These are phyloP conservation scores for Branchipolynoe longqiensis DNA, from an alignment of 2,888 invertebrate genomes.

Conservation along the genomic window DNA sequence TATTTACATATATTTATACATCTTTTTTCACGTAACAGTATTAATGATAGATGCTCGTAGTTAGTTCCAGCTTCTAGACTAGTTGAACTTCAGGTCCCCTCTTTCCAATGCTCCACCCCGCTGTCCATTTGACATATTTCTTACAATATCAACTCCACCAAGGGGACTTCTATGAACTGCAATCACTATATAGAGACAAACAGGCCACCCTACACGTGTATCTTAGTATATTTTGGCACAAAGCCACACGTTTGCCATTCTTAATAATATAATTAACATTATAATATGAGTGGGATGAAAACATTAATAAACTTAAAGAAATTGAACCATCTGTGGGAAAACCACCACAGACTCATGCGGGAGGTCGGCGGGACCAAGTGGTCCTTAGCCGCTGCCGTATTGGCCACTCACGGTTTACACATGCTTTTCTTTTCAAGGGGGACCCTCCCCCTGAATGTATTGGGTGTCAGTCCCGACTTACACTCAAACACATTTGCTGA, in stretches of 20 bases:
- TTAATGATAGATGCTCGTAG: conserved; percentile 55
- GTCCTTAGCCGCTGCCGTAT: too few relatives aligned
- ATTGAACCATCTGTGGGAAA: too few relatives aligned
- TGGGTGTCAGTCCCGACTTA: too few relatives aligned
- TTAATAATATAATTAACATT: background rate
- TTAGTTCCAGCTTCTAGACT: conserved; percentile 30
- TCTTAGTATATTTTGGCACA: conserved; percentile 34
- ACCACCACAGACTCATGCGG: too few relatives aligned
- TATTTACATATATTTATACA: conserved; percentile 62
- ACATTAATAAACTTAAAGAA: too few relatives aligned
- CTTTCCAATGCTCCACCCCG: conserved; percentile 18
- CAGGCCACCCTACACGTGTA: background rate
- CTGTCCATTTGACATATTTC: conserved; percentile 41
- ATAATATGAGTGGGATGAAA: too few relatives aligned
- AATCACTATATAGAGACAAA: background rate
- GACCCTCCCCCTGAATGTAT: too few relatives aligned
- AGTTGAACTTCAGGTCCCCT: background rate
- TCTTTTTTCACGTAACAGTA: conserved; percentile 62
- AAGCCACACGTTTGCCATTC: background rate
- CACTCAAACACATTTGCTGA: too few relatives aligned
- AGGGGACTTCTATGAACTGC: background rate
- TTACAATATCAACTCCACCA: conserved; percentile 33
- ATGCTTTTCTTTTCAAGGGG: too few relatives aligned
- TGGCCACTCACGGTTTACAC: too few relatives aligned
- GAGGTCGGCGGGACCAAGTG: too few relatives aligned